Conservation (phyloP, 2,113 vertebrate genomes). For the Pyrgilauda ruficollis region DNA sequence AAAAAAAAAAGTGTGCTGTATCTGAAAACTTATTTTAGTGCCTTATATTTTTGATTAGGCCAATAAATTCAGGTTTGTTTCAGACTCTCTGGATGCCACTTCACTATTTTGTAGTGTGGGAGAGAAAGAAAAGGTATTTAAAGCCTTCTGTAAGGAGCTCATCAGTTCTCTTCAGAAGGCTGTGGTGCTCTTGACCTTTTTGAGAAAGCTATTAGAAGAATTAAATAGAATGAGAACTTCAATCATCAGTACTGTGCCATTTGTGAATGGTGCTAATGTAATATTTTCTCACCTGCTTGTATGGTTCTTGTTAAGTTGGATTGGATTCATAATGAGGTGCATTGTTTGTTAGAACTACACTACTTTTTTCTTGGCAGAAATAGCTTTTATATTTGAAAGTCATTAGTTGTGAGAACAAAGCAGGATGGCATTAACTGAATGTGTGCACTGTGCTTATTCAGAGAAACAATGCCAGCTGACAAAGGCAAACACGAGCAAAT, state of each 20-base stretch:
- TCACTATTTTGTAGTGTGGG: not conserved
- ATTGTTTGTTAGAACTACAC: constrained; percentile 2
- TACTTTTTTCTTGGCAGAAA: not conserved
- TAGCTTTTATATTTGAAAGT: not conserved
- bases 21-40: not conserved
- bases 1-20: not conserved
- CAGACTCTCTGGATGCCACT: not conserved
- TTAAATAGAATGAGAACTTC: not conserved
- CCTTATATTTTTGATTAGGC: not conserved
- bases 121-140: not conserved
- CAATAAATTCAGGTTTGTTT: not conserved
- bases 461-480: not conserved
- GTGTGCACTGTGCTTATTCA: not conserved
- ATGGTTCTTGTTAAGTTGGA: not conserved
- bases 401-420: constrained; percentile 8
- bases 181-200: not conserved
- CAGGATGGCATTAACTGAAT: not conserved
- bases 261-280: not conserved
- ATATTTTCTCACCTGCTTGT: constrained; percentile 10
- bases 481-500: not conserved
- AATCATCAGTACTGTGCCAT: not conserved
- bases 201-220: constrained; percentile 12
- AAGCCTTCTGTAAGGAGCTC: not conserved
- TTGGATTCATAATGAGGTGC: not conserved
- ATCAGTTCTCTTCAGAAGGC: not conserved